A percentile compares a stretch with the other conserved stretches of the same genome.
Evolutionary conservation across 1,140 invertebrate genomes (phyloP).

Genomic region (Zaprionus africanus): DNA sequence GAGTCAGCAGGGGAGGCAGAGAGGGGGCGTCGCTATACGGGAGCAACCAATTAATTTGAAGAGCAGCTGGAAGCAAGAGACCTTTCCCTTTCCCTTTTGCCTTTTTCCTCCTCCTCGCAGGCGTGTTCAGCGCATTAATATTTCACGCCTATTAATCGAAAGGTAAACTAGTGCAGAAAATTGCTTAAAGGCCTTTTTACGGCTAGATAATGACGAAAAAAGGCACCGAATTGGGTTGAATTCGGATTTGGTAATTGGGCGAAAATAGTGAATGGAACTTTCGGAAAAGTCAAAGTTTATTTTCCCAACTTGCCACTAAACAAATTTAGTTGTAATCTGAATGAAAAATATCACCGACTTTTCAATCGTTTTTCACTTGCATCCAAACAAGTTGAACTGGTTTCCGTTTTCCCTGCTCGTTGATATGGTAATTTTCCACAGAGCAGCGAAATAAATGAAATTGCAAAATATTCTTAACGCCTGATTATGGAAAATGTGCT

Average conservation of each 20-base stretch:
- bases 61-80: conserved; percentile 7
- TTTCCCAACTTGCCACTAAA: background rate
- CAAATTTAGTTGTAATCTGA: background rate
- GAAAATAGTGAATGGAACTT: conserved; percentile 7
- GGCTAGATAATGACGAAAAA: conserved; percentile 32
- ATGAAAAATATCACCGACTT: too few relatives aligned
- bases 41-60: conserved; percentile 42
- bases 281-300: background rate
- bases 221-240: conserved; percentile 21
- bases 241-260: conserved; percentile 6
- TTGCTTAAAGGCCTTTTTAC: conserved; percentile 43
- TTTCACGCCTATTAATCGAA: conserved; percentile 73
- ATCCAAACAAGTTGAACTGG: conserved; percentile 36
- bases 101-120: conserved; percentile 47
- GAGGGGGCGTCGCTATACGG: conserved; percentile 1
- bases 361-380: too few relatives aligned
- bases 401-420: conserved; percentile 10
- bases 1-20: background rate
- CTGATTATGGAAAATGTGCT: conserved; percentile 78
- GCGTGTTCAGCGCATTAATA: conserved; percentile 73
- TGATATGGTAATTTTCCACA: conserved; percentile 18
- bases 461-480: conserved; percentile 80
- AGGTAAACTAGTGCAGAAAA: conserved; percentile 68
- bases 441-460: conserved; percentile 64
- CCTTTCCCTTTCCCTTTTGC: conserved; percentile 54